Evolutionary conservation across 1,140 invertebrate species (phyloP), one percentile per base, ranked within the genome.

Genomic region (Panagrolaimus sp.): DNA sequence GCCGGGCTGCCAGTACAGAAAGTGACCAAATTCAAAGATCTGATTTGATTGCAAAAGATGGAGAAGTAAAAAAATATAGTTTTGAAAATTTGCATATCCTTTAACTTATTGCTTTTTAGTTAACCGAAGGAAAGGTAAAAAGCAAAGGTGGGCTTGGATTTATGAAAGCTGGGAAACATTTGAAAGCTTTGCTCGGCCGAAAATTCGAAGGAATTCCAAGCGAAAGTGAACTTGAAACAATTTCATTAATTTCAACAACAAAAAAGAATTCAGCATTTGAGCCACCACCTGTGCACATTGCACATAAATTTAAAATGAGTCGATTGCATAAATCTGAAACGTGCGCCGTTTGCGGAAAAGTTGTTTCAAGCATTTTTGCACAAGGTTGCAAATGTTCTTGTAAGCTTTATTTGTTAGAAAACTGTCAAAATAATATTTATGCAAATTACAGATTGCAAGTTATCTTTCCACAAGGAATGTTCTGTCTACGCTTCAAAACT

Each of bases 401-500:
- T 86, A 73, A 84, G 73, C 76, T 9, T 15, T n/a, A 38, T 44
- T 24, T 55, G 12, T 63, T 44, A n/a, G n/a, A 24, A n/a, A n/a
- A n/a, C n/a, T 15, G 14, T 14, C 32, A 66, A 64, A 46, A 26
- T 6, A 72, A 48, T n/a, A 44, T n/a, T 79, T 4, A 44, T 52
- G 2, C 2, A 7, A 38, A 38, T 76, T 81, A 47, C 75, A 85
- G 88, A 88, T 76, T 94, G 91, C 82, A 90, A 91, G 81, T 88
- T 90, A 68, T 83, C 90, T 0, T 92, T 91, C 83, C 91, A 94
- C 81, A 90, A 90, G 0, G 92, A 92, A 78, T 93, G 92, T 67
- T 48, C 71, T 9, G 69, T 63, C 15, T 72, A 77, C 65, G 79
- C 82, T 3, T 38, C 52, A 4, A 73, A 76, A 15, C 74, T 84